phyloP scores from a whole-genome alignment of 2,797 vertebrate species.

The Takifugu rubripes region DNA sequence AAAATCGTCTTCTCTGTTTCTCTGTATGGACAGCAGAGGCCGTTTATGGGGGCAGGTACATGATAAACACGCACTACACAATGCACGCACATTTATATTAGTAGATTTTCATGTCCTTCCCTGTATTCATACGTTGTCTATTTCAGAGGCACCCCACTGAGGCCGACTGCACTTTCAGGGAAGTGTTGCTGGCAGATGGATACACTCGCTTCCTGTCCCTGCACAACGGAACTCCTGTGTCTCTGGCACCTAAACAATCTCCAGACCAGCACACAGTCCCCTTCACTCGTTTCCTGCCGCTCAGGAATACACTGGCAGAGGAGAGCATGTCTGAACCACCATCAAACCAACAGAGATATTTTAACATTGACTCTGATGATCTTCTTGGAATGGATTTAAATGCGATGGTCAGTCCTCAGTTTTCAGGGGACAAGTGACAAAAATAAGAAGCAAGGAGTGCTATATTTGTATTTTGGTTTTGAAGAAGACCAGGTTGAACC shows the following conservation, averaged over 20 bases:
- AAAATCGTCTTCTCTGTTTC: constrained; percentile 61
- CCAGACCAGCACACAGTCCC: constrained; percentile 38
- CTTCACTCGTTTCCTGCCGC: constrained; percentile 71
- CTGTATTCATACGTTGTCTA: neutral
- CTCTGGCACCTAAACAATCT: constrained; percentile 58
- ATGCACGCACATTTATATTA: neutral
- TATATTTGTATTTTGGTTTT: neutral
- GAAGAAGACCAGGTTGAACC: constrained; percentile 3
- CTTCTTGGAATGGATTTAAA: constrained; percentile 61
- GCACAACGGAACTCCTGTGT: constrained; percentile 58
- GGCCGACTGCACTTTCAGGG: constrained; percentile 72
- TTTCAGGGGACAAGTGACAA: constrained; percentile 52
- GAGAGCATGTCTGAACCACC: constrained; percentile 22
- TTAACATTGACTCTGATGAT: constrained; percentile 69
- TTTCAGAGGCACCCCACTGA: constrained; percentile 55
- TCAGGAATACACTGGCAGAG: constrained; percentile 38
- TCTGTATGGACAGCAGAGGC: constrained; percentile 68
- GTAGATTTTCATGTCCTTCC: neutral
- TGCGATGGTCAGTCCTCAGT: constrained; percentile 64
- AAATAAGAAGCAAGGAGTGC: neutral
- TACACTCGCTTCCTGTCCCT: constrained; percentile 73
- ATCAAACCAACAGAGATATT: constrained; percentile 9
- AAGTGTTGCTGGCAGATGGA: constrained; percentile 70
- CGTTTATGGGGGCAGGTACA: constrained; percentile 68
- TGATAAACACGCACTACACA: constrained; percentile 9